Evolutionary conservation across 1,140 invertebrate species (phyloP), one percentile per base, ranked within the genome.

Genomic region (Antheraea mylitta): DNA sequence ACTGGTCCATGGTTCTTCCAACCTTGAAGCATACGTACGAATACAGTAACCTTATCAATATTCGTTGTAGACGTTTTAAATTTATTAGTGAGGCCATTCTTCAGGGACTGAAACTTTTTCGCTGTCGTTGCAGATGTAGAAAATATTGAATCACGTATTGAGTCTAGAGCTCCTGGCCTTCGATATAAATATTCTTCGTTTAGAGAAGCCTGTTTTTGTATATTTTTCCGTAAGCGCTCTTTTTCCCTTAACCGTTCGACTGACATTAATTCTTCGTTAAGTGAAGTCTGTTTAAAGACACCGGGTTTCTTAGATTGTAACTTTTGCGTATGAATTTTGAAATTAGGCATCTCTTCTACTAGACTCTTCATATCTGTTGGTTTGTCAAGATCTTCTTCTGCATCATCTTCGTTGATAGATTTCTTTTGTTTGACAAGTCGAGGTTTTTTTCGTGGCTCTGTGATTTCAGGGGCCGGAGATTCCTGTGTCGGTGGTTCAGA

Each of bases 231-330:
- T n/a, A 98, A 94, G 37, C 94, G 93, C 83, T 98, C 96, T 78
- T 97, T 97, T 88, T 98, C 97, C 71, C 95, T 90, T 75, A 97
- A 86, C 71, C 97, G 92, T 78, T 98, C 97, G 16, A 94, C 94
- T 0, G 96, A 97, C 95, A 98, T 97, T 7, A 98, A 91, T 82
- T 98, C 97, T 86, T 98, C 97, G 83, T 98, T 98, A 71, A 98
- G 93, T 0, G 97, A 98, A 69, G 95, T 96, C 81, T 98, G 97
- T 80, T 98, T 98, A 67, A 96, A 94, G 16, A 97, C 95, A 53
- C 93, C 94, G 22, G 94, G 94, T 66, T 88, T 92, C 70, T 93
- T 93, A 66, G 93, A 93, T 22, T 91, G 81, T 68, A 86, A 67
- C 68, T 83, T 85, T 58, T 86, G 82, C 9, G 89, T 87, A 60